Conservation (phyloP, 2,797 vertebrate species). For the Coranthus polyacanthus region DNA sequence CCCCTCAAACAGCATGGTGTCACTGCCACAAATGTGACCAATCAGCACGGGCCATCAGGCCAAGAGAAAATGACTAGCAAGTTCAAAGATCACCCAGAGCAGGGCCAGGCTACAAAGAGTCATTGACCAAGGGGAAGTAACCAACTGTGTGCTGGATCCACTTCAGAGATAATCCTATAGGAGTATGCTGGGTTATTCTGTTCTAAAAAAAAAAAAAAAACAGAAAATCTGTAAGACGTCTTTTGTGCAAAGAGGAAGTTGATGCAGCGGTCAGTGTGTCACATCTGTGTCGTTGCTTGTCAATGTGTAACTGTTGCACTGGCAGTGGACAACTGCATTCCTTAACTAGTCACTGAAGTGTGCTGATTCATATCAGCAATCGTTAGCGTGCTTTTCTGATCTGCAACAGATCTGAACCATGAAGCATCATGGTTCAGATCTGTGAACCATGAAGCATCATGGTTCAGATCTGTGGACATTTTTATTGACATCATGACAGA, state of each 20-base stretch:
- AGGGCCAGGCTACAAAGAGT: conserved; percentile 55
- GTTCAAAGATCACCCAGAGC: conserved; percentile 59
- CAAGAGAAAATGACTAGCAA: conserved; percentile 29
- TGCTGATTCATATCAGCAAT: conserved; percentile 58
- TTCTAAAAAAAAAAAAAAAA: conserved; percentile 1
- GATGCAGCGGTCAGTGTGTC: conserved; percentile 62
- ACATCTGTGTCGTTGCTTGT: conserved; percentile 45
- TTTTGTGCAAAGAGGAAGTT: conserved; percentile 54
- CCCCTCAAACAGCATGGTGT: conserved; percentile 37
- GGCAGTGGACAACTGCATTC: conserved; percentile 39
- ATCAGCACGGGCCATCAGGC: conserved; percentile 27
- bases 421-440: too few species aligned
- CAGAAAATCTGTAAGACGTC: conserved; percentile 23
- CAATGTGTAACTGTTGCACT: conserved; percentile 23
- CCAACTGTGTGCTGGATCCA: conserved; percentile 28
- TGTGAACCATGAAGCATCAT: too few species aligned
- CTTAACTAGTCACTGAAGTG: conserved; percentile 50
- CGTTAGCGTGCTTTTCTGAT: conserved; percentile 31
- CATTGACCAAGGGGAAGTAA: conserved; percentile 58
- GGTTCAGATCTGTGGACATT: conserved; percentile 34
- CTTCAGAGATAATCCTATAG: conserved; percentile 49
- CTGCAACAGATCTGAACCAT: too few species aligned
- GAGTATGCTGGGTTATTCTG: conserved; percentile 28
- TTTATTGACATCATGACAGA: not conserved
- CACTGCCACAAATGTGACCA: conserved; percentile 44